phyloP scores from a whole-genome alignment of 2,113 vertebrate genomes.

The Rostratula benghalensis region DNA sequence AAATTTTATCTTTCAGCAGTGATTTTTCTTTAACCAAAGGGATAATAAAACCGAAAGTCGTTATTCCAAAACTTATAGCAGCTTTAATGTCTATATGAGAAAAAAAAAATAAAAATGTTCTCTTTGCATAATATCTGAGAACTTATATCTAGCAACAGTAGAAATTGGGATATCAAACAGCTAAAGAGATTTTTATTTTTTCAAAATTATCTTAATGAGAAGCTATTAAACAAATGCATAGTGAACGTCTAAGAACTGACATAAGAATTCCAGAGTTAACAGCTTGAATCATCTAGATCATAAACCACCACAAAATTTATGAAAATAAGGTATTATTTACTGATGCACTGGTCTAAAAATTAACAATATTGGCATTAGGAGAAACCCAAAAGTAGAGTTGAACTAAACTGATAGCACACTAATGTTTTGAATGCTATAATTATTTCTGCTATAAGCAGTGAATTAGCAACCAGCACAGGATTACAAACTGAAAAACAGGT shows the following conservation, averaged over 20 bases:
- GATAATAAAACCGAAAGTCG: neutral
- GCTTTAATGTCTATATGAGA: neutral
- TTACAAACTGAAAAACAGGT: neutral
- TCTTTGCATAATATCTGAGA: neutral
- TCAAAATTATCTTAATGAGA: neutral
- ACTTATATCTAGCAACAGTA: neutral
- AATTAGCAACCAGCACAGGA: neutral
- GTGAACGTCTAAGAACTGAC: neutral
- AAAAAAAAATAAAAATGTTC: neutral
- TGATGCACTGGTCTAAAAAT: neutral
- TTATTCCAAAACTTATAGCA: neutral
- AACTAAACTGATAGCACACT: neutral
- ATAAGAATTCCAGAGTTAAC: neutral
- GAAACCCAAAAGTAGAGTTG: neutral
- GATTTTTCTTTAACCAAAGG: neutral
- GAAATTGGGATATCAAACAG: neutral
- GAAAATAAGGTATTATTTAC: neutral
- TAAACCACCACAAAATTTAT: neutral
- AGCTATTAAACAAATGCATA: neutral
- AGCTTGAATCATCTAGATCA: neutral
- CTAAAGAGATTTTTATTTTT: neutral
- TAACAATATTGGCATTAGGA: neutral
- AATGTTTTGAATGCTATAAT: neutral
- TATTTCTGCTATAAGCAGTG: neutral
- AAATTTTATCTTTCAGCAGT: neutral